phyloP scores from a whole-genome alignment of 2,888 invertebrate genomes.

The Homarus gammarus region DNA sequence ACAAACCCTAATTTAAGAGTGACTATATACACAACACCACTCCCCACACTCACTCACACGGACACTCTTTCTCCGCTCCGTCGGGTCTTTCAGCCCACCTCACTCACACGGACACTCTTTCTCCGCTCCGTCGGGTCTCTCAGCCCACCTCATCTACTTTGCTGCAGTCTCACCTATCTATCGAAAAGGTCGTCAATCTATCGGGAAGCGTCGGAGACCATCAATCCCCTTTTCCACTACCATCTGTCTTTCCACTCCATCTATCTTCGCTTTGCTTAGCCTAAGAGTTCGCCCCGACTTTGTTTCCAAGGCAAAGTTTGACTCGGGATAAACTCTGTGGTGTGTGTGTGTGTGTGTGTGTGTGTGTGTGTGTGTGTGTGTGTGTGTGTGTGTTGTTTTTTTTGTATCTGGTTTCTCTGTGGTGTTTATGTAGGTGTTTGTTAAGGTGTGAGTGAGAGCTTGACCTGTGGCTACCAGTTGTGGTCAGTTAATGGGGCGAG shows the following conservation, averaged over 20 bases:
- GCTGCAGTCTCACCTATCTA: background rate
- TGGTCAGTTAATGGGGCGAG: background rate
- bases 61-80: no score
- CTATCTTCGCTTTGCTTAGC: conserved; percentile 5
- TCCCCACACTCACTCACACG: no score
- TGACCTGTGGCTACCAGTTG: background rate
- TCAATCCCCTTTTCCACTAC: background rate
- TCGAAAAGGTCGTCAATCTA: background rate
- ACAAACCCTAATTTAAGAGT: no score
- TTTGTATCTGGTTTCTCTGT: no score
- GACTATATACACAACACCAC: no score
- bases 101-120: no score
- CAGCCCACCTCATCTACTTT: background rate
- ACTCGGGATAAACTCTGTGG: background rate
- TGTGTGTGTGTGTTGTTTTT: no score
- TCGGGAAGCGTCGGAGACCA: background rate
- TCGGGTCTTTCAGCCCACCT: no score
- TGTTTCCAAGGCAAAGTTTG: background rate
- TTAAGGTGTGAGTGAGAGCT: background rate
- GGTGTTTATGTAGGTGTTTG: no score
- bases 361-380: no score
- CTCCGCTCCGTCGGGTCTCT: no score
- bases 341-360: background rate
- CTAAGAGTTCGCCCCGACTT: background rate
- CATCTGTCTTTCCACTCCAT: background rate